A percentile compares a stretch with the other conserved stretches of the same genome.
Evolutionary conservation across 2,797 vertebrate species (phyloP).

Genomic region (Gobio occitaniae): DNA sequence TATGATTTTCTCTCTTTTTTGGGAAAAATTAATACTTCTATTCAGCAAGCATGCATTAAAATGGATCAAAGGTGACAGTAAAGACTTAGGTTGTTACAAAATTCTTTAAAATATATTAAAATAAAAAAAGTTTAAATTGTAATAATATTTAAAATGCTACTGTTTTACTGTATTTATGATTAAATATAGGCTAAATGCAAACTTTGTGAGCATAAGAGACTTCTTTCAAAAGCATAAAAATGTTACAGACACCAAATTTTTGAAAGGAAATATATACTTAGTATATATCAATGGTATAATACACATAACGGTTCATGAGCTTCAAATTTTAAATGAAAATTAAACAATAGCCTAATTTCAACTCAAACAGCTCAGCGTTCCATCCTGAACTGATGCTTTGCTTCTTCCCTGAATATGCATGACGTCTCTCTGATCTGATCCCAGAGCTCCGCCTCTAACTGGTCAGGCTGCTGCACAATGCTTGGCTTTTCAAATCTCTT

Average conservation of each 20-base stretch:
- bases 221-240: background rate
- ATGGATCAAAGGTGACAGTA: no score
- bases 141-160: background rate
- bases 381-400: background rate
- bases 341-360: background rate
- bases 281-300: no score
- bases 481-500: constrained; percentile 1
- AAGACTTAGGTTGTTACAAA: background rate
- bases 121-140: background rate
- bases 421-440: constrained; percentile 30
- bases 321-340: background rate
- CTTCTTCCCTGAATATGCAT: constrained; percentile 1
- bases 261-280: no score
- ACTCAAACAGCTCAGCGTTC: background rate
- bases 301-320: no score
- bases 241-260: no score
- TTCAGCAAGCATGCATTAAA: background rate
- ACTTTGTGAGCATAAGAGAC: background rate
- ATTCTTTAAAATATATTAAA: background rate
- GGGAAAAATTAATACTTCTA: background rate
- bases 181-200: background rate
- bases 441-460: constrained; percentile 18
- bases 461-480: constrained; percentile 2
- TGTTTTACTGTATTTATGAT: background rate
- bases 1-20: background rate